Evolutionary conservation across 2,888 invertebrate genomes (phyloP), one percentile per base, ranked within the genome.

Genomic region (Branchinecta sandiegonensis): DNA sequence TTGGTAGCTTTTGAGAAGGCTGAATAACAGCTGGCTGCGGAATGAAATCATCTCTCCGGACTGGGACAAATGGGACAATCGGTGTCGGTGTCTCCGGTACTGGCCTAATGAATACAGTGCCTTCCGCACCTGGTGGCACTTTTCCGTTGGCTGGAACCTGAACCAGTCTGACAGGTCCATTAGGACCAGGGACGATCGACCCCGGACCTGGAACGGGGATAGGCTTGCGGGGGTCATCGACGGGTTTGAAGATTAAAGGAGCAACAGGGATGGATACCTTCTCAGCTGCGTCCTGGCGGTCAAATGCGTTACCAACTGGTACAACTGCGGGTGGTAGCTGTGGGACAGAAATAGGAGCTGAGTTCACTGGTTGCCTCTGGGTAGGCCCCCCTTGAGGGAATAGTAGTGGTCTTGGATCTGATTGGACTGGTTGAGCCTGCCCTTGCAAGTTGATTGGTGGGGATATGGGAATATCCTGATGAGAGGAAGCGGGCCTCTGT

Each of bases 131-230:
- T 37, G 67, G 67, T 46, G 69, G 69, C 14, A 68, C 67, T 14
- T 48, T 37, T 23, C 65, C 17, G 37, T 68, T 68, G 47, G 65
- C 69, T n/a, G 69, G 69, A n/a, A 69, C 69, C 37, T 48, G 48
- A 5, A 69, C 67, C 65, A 69, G 67, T 13, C 67, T 65, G 17
- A 69, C 69, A 11, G 69, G 69, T 37, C 69, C 69, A 47, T 69
- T 67, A 11, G 69, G 69, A 37, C 69, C 69, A 13, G 67, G 69
- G 46, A 69, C 67, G 13, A 69, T 17, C n/a, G 47, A 48, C 10
- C 67, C 67, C 47, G 48, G 17, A 47, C 47, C 47, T 48, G 67
- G 50, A 13, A 48, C 56, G 8, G 56, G 56, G 9, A 56, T 56
- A 56, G 56, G 56, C 17, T 56, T 64, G 13, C 65, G 46, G 17